These are phyloP conservation scores for Orientallactaga sibirica DNA, from an alignment of 2,797 vertebrate genomes.

Conservation along the genomic window DNA sequence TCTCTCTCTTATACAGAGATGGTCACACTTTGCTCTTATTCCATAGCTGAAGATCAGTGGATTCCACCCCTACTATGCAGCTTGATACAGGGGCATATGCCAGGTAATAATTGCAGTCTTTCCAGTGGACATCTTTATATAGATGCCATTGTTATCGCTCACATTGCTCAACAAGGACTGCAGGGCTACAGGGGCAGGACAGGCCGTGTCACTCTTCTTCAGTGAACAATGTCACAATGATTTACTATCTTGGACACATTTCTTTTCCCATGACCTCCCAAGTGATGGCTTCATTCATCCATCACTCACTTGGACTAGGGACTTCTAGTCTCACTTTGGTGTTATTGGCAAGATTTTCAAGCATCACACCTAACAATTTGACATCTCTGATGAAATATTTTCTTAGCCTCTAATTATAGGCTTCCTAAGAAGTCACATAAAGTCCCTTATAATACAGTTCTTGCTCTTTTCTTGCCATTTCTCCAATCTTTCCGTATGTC, in stretches of 20 bases:
- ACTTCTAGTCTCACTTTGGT: background rate
- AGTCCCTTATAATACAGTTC: background rate
- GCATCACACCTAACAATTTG: background rate
- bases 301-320: background rate
- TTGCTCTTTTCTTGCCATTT: background rate
- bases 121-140: background rate
- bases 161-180: background rate
- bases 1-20: background rate
- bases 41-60: background rate
- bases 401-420: slow-evolving; percentile 16
- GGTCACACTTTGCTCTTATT: background rate
- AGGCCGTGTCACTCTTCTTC: background rate
- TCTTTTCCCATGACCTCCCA: background rate
- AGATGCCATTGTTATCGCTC: background rate
- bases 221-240: background rate
- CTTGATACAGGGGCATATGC: background rate
- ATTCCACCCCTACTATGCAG: background rate
- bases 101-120: background rate
- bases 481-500: background rate
- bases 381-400: background rate
- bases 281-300: background rate
- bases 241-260: background rate
- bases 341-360: background rate
- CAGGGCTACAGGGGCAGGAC: no score
- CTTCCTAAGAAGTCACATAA: background rate